Evolutionary conservation across 2,113 vertebrate species (phyloP).

Genomic region (Shinisaurus crocodilurus): DNA sequence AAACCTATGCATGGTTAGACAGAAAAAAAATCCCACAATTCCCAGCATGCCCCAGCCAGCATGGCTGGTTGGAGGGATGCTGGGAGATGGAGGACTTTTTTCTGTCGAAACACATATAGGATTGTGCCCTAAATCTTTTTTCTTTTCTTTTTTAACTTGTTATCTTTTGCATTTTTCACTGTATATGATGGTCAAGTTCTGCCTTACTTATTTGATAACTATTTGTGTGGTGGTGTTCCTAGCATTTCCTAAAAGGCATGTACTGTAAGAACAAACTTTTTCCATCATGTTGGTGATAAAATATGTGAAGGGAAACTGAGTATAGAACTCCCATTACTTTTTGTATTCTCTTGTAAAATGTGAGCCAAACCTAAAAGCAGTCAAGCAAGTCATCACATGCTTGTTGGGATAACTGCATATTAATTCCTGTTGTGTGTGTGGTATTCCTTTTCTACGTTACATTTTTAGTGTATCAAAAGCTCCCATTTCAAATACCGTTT

Average conservation of each 20-base stretch:
- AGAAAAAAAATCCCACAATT: no score
- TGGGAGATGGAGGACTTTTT: no score
- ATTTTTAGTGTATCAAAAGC: conserved; percentile 56
- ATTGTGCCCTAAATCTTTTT: no score
- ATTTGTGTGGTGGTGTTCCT: neutral
- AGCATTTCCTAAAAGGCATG: neutral
- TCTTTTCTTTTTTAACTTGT: neutral
- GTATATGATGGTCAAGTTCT: conserved; percentile 1
- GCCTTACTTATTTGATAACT: neutral
- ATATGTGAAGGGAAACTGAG: conserved; percentile 53
- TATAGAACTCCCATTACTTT: conserved; percentile 57
- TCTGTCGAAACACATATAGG: no score
- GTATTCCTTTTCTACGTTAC: conserved; percentile 39
- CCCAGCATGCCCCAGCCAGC: no score
- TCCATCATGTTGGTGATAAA: conserved; percentile 42
- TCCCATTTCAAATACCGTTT: conserved; percentile 52
- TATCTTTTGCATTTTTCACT: conserved; percentile 28
- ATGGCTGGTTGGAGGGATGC: no score
- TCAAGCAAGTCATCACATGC: conserved; percentile 47
- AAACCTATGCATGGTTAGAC: no score
- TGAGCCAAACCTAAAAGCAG: conserved; percentile 55
- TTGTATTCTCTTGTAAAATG: conserved; percentile 54
- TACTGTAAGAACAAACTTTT: conserved; percentile 8
- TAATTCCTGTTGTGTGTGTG: conserved; percentile 28
- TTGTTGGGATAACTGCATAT: conserved; percentile 27